Conservation (phyloP, 2,797 vertebrate species). For the Pterois miles region DNA sequence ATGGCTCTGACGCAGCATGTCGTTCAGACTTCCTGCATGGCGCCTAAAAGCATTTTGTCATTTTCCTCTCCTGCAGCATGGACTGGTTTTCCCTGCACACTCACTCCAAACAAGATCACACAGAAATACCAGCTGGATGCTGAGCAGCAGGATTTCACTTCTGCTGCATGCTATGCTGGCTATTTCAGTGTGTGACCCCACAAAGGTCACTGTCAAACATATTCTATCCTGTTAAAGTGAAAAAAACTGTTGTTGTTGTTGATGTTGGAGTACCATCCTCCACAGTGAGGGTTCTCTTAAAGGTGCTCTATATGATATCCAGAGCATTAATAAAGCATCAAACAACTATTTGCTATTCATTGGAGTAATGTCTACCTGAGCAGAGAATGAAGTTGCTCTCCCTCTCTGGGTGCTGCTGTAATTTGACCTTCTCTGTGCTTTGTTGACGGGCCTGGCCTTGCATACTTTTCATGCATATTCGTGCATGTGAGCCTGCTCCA, state of each 20-base stretch:
- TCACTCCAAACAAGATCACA: slow-evolving; percentile 24
- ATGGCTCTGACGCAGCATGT: slow-evolving; percentile 37
- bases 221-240: not conserved
- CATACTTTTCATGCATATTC: no score
- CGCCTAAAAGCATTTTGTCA: slow-evolving; percentile 70
- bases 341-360: not conserved
- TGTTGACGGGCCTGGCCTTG: no score
- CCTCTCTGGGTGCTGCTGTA: no score
- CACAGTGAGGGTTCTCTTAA: not conserved
- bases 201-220: slow-evolving; percentile 33
- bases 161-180: not conserved
- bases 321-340: not conserved
- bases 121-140: slow-evolving; percentile 17
- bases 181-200: slow-evolving; percentile 37
- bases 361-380: not conserved
- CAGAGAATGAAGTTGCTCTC: not conserved
- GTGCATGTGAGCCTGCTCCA: no score
- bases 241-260: not conserved
- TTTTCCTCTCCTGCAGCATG: slow-evolving; percentile 54
- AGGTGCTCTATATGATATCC: not conserved
- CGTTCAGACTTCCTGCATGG: slow-evolving; percentile 29
- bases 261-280: not conserved
- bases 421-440: no score
- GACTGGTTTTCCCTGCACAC: not conserved
- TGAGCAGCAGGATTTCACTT: slow-evolving; percentile 14